Percentiles rank a stretch among this genome's conserved stretches.
Evolutionary conservation across 64 coral and sea anemone species (phyloP).

Genomic region (Anthopleura sola): DNA sequence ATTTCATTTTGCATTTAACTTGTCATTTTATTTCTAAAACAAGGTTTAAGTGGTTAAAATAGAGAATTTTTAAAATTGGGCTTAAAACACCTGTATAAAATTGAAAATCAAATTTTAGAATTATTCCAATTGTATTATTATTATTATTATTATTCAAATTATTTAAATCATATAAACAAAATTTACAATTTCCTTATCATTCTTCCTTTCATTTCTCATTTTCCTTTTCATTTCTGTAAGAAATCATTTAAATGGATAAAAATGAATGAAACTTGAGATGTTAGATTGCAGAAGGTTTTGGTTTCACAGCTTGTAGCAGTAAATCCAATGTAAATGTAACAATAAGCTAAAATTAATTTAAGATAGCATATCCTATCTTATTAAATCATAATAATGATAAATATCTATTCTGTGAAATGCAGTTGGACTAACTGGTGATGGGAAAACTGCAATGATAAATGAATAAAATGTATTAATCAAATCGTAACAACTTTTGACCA

Average conservation of each 20-base stretch:
- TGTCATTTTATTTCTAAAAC: background rate
- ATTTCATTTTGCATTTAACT: background rate
- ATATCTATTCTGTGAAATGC: background rate
- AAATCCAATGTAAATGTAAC: background rate
- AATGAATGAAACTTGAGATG: background rate
- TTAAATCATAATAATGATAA: background rate
- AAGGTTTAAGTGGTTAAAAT: background rate
- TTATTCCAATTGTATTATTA: too few species aligned
- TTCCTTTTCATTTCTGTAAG: background rate
- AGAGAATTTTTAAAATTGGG: background rate
- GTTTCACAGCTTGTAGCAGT: background rate
- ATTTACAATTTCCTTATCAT: slow-evolving; percentile 1
- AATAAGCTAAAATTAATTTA: background rate
- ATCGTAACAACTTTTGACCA: background rate
- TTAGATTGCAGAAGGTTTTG: background rate
- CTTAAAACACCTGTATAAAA: background rate
- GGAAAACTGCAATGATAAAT: background rate
- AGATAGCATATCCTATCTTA: background rate
- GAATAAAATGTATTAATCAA: background rate
- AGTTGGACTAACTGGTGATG: slow-evolving; percentile 11
- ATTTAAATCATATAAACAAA: background rate
- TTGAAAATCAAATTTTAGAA: background rate
- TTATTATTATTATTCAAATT: slow-evolving; percentile 7
- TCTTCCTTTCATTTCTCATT: background rate
- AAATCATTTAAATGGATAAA: background rate